A percentile compares a stretch with the other conserved stretches of the same genome.
Conservation (phyloP, 2,888 invertebrate genomes). For the Seira ritae region DNA sequence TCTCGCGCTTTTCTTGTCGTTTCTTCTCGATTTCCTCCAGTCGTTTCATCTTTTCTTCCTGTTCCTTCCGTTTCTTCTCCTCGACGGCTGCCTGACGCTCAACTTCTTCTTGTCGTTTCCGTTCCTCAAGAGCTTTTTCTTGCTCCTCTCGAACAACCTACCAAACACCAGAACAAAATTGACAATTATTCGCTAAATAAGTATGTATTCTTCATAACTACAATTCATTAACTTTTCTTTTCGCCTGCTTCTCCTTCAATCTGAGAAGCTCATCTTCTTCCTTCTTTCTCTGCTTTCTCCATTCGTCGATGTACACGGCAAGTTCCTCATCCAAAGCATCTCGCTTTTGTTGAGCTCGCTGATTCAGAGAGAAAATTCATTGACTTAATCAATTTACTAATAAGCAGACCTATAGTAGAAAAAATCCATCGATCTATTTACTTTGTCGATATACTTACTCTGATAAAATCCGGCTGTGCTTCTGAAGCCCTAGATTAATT, state of each 20-base stretch:
- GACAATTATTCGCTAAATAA: constrained; percentile 91
- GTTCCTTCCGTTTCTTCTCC: constrained; percentile 96
- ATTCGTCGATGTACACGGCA: constrained; percentile 68
- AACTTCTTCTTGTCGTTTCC: constrained; percentile 97
- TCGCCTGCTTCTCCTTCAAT: constrained; percentile 62
- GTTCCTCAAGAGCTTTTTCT: constrained; percentile 95
- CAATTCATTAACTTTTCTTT: constrained; percentile 50
- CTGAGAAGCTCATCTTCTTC: constrained; percentile 65
- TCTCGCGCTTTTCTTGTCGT: constrained; percentile 78
- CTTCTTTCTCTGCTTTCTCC: constrained; percentile 64
- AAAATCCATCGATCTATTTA: too few species aligned
- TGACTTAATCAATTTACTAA: too few species aligned
- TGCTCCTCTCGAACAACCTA: constrained; percentile 88
- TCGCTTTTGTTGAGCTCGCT: too few species aligned
- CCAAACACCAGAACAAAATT: constrained; percentile 69
- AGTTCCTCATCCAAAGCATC: constrained; percentile 58
- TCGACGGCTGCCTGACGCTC: constrained; percentile 94
- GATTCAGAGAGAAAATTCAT: too few species aligned
- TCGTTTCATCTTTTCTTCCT: constrained; percentile 95
- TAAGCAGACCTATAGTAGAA: too few species aligned
- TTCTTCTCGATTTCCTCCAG: constrained; percentile 97
- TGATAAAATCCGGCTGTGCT: too few species aligned
- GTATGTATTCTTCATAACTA: too few species aligned
- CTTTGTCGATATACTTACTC: too few species aligned
- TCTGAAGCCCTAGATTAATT: too few species aligned